phyloP scores from a whole-genome alignment of 2,797 vertebrate genomes.

The Acanthiza pusilla region DNA sequence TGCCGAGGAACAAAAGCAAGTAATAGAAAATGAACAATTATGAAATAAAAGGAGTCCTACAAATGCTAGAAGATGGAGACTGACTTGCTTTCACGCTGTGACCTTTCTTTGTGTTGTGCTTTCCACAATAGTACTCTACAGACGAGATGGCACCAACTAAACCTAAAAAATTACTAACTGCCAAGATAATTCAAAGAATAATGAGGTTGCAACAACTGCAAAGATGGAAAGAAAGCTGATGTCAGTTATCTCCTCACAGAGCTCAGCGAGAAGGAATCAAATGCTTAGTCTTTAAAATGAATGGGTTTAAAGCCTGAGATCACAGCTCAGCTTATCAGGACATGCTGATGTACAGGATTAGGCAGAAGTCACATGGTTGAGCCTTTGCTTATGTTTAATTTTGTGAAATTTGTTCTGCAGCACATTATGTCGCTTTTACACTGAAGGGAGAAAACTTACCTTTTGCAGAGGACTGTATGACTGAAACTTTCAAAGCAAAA shows the following conservation, averaged over 20 bases:
- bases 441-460: not conserved
- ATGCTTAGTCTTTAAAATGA: slow-evolving; percentile 42
- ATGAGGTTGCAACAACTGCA: slow-evolving; percentile 59
- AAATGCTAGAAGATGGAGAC: not conserved
- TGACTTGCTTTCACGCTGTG: slow-evolving; percentile 22
- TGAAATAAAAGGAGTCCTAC: slow-evolving; percentile 39
- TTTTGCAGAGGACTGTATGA: not conserved
- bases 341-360: slow-evolving; percentile 27
- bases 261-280: slow-evolving; percentile 16
- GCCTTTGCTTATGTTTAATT: not conserved
- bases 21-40: slow-evolving; percentile 38
- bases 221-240: slow-evolving; percentile 47
- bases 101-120: slow-evolving; percentile 52
- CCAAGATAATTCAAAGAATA: slow-evolving; percentile 68
- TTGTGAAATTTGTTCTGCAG: not conserved
- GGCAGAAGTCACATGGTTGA: not conserved
- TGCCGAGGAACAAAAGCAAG: slow-evolving; percentile 52
- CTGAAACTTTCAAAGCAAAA: not conserved
- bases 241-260: slow-evolving; percentile 51
- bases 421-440: not conserved
- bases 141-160: slow-evolving; percentile 70
- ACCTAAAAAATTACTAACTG: slow-evolving; percentile 43
- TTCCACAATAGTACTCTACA: slow-evolving; percentile 40
- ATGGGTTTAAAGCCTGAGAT: slow-evolving; percentile 43
- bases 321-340: slow-evolving; percentile 19